Evolutionary conservation across 2,888 invertebrate genomes (phyloP).

Genomic region (Blera fallax): DNA sequence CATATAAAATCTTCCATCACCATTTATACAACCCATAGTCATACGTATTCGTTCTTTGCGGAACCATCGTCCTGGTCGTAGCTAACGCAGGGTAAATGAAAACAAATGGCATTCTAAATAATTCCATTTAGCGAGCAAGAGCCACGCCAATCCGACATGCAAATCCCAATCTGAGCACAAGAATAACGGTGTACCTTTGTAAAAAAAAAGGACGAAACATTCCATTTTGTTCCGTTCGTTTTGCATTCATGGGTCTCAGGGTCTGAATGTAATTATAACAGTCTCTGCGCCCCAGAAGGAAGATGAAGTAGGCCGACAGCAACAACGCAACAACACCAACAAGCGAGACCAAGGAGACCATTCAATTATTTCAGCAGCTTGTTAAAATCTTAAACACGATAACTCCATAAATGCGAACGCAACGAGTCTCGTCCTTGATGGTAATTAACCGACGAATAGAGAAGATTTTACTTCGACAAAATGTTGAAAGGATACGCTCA

Average conservation of each 20-base stretch:
- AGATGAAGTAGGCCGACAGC: neutral
- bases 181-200: neutral
- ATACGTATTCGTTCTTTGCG: neutral
- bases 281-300: constrained; percentile 10
- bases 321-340: too few species aligned
- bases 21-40: neutral
- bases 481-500: constrained; percentile 3
- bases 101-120: constrained; percentile 54
- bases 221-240: neutral
- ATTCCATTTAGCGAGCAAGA: constrained; percentile 41
- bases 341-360: constrained; percentile 12
- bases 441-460: constrained; percentile 48
- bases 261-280: constrained; percentile 38
- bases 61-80: neutral
- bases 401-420: constrained; percentile 48
- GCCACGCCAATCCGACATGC: constrained; percentile 48
- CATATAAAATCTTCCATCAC: constrained; percentile 25
- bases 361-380: constrained; percentile 58
- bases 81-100: constrained; percentile 3
- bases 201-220: neutral
- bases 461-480: constrained; percentile 7
- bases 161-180: constrained; percentile 34
- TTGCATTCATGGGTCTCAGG: neutral
- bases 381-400: constrained; percentile 62
- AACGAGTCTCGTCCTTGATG: constrained; percentile 10